Percentiles rank a stretch among this genome's conserved stretches.
phyloP scores from a whole-genome alignment of 2,888 invertebrate species.

The Chironomus riparius region DNA sequence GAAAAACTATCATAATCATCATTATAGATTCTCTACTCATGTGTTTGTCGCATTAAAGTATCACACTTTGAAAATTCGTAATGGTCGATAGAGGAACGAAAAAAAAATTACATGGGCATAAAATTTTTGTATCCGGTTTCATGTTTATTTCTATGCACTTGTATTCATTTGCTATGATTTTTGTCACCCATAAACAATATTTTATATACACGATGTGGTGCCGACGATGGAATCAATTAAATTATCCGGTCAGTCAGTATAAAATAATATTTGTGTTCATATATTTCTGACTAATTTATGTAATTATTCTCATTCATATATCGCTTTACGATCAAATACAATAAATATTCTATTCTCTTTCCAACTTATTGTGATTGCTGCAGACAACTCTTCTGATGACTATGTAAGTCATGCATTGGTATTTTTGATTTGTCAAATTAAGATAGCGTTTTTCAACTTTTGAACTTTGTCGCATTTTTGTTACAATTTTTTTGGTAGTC shows the following conservation, averaged over 20 bases:
- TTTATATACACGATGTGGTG: background rate
- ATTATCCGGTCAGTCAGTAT: background rate
- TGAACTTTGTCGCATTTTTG: too few relatives aligned
- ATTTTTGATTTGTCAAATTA: too few relatives aligned
- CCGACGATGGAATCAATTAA: background rate
- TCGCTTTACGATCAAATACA: background rate
- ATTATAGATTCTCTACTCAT: too few relatives aligned
- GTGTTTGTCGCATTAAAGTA: background rate
- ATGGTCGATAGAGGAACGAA: background rate
- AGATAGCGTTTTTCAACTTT: too few relatives aligned
- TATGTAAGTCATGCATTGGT: too few relatives aligned
- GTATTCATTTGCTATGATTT: background rate
- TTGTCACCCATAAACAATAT: background rate
- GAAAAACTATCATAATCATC: too few relatives aligned
- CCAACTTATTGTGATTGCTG: too few relatives aligned
- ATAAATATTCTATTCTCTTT: background rate
- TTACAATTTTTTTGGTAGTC: too few relatives aligned
- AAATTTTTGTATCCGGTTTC: constrained; percentile 21
- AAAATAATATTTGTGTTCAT: background rate
- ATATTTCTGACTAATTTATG: background rate
- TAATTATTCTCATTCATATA: background rate
- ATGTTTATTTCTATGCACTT: background rate
- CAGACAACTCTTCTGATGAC: too few relatives aligned
- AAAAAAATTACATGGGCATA: constrained; percentile 21
- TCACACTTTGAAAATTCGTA: background rate